Conservation (phyloP, 2,797 vertebrate genomes). For the Galagoides demidoff region DNA sequence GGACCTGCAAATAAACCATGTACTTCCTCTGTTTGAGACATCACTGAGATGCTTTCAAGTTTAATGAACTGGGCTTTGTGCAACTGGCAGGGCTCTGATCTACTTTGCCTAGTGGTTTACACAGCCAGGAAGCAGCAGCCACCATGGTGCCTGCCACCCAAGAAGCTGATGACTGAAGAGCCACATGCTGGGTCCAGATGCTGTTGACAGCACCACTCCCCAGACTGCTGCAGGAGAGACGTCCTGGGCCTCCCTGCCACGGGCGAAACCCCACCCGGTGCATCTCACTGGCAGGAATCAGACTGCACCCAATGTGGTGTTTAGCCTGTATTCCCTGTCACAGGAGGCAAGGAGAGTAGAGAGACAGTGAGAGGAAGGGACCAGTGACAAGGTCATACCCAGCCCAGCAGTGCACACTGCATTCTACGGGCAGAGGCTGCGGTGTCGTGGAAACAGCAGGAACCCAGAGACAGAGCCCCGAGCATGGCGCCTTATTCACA, state of each 20-base stretch:
- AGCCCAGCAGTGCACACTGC: not conserved
- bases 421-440: not conserved
- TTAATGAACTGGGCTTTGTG: not conserved
- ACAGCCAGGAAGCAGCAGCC: not conserved
- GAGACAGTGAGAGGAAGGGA: not conserved
- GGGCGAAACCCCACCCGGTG: too few species aligned
- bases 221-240: not conserved
- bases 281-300: not conserved
- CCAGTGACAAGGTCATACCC: not conserved
- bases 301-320: not conserved
- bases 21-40: not conserved
- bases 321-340: too few species aligned
- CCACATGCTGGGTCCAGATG: not conserved
- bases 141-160: not conserved
- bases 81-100: rapidly evolving
- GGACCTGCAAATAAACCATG: too few species aligned
- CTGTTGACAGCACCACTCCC: not conserved
- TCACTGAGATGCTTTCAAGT: not conserved
- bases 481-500: not conserved
- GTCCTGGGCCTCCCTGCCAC: not conserved
- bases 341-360: too few species aligned
- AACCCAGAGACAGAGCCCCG: not conserved
- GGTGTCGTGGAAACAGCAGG: not conserved
- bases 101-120: not conserved
- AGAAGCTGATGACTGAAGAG: not conserved